Evolutionary conservation across 2,888 invertebrate genomes (phyloP).

Genomic region (Caenorhabditis becei): DNA sequence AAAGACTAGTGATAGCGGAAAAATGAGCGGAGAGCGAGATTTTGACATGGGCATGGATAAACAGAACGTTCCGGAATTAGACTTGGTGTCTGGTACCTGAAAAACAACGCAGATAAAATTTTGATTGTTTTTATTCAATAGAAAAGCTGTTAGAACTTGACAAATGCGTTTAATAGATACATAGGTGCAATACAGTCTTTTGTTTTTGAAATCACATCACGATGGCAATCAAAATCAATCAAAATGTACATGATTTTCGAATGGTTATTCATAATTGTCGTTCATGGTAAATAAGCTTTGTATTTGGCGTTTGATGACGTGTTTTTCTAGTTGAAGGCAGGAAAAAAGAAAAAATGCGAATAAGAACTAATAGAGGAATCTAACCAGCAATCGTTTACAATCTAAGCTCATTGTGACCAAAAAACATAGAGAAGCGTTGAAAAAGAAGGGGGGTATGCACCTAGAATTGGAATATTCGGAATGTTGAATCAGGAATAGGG

Average conservation of each 20-base stretch:
- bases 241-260: constrained; percentile 46
- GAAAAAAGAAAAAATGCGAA: neutral
- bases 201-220: constrained; percentile 52
- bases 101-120: neutral
- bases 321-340: neutral
- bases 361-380: constrained; percentile 8
- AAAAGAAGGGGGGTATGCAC: constrained; percentile 13
- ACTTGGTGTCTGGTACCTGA: too few relatives aligned
- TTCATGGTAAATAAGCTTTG: neutral
- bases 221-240: constrained; percentile 46
- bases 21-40: too few relatives aligned
- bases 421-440: constrained; percentile 33
- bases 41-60: constrained; percentile 40
- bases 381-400: constrained; percentile 55
- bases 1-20: too few relatives aligned
- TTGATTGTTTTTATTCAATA: constrained; percentile 3
- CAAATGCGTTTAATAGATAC: constrained; percentile 22
- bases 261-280: neutral
- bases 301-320: neutral
- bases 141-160: constrained; percentile 1
- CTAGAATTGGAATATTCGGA: constrained; percentile 55
- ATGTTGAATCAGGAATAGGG: constrained; percentile 57
- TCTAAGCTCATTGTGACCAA: constrained; percentile 61
- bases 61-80: too few relatives aligned
- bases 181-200: constrained; percentile 31